Base-by-base conservation (phyloP, 1,140 invertebrate species). In the Psix sp. region DNA sequence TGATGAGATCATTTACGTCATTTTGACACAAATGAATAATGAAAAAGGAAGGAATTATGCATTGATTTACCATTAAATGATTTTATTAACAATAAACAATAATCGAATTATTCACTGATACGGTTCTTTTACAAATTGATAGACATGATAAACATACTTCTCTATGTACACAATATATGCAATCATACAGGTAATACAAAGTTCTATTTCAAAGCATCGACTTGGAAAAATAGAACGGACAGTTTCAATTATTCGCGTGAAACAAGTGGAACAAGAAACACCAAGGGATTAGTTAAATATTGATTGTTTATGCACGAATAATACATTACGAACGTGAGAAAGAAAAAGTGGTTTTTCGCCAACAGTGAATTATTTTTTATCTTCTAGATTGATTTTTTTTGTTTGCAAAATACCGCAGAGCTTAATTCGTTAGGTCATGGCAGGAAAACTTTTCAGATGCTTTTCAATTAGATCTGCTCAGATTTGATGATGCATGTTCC, bases 251-350 rank as follows among this genome's bases (percentile, higher is more conserved):
- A 66, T 56, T 66, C 39, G 39, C 14, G 33, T 36, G 62, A 57
- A 66, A 57, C 20, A 66, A 56, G 26, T 57, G 51, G 51, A 66
- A 56, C 51, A 66, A 67, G 38, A 51, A 49, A 39, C 26, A 18
- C 17, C 17, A 24, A 29, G 35, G 33, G 43, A 66, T 66, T 66
- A 49, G 62, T 66, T 66, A 66, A 56, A 56, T 57, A 49, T 66
- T 66, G 62, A 66, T 66, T 66, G 51, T 49, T 66, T 57, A 56
- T 66, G 26, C 24, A 56, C 56, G 42, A 66, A 66, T 65, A 65
- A 66, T 56, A n/a, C 52, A 49, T 49, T n/a, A 16, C 18, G 18
- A 9, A 5, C 26, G 21, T n/a, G 39, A 42, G 29, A 42, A 6
- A 33, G 29, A 43, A n/a, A 29, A n/a, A 7, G 15, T 7, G 33